Conservation (phyloP, 1,140 invertebrate genomes). For the Linepithema humile region DNA sequence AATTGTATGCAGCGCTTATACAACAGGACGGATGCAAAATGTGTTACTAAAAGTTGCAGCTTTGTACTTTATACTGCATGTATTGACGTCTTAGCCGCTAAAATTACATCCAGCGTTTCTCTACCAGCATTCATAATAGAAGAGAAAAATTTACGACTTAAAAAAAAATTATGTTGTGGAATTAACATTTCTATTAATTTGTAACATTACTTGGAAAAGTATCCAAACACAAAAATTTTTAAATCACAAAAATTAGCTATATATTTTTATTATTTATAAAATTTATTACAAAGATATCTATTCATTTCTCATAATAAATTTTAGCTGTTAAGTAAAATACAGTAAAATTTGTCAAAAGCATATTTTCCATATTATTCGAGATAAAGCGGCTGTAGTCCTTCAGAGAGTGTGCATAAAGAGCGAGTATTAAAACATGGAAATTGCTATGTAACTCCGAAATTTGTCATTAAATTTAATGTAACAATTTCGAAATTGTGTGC, state of each 20-base stretch:
- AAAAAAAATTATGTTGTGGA: background rate
- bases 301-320: background rate
- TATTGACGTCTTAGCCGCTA: background rate
- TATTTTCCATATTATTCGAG: too few relatives aligned
- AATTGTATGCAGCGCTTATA: too few relatives aligned
- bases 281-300: background rate
- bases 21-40: background rate
- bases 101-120: conserved; percentile 9
- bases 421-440: too few relatives aligned
- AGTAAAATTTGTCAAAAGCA: too few relatives aligned
- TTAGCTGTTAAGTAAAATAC: background rate
- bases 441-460: too few relatives aligned
- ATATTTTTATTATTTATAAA: background rate
- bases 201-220: background rate
- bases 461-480: too few relatives aligned
- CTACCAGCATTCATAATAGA: background rate
- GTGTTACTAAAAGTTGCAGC: conserved; percentile 7
- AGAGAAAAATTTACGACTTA: background rate
- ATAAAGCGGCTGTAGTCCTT: too few relatives aligned
- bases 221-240: background rate
- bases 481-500: too few relatives aligned
- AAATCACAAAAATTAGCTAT: background rate
- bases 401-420: too few relatives aligned
- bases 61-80: background rate
- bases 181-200: conserved; percentile 4